phyloP scores from a whole-genome alignment of 2,888 invertebrate genomes.

The Pterobdella sp. region DNA sequence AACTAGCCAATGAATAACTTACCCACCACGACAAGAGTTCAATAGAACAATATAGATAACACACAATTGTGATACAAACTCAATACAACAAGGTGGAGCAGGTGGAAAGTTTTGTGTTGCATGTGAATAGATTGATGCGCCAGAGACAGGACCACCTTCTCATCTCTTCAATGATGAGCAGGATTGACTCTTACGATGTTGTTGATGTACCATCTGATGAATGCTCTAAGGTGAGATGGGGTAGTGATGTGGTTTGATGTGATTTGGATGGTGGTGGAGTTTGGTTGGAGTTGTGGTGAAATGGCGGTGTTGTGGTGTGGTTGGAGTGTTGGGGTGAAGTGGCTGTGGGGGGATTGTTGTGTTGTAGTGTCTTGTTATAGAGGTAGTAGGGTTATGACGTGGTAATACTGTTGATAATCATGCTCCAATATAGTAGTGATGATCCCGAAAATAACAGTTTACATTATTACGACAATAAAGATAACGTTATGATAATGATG shows the following conservation, averaged over 20 bases:
- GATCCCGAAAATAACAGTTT: neutral
- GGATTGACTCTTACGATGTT: conserved; percentile 76
- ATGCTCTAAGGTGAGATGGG: conserved; percentile 43
- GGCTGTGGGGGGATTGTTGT: too few species aligned
- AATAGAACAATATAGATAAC: too few species aligned
- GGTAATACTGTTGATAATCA: neutral
- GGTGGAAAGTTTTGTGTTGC: conserved; percentile 70
- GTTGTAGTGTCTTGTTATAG: too few species aligned
- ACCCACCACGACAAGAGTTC: too few species aligned
- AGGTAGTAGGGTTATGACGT: neutral
- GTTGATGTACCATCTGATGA: conserved; percentile 63
- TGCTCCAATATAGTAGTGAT: neutral
- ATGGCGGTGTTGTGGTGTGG: neutral
- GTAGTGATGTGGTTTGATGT: neutral
- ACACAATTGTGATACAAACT: too few species aligned
- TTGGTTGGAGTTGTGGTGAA: neutral
- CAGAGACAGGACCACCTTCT: conserved; percentile 71
- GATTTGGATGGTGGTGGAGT: neutral
- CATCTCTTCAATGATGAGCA: conserved; percentile 66
- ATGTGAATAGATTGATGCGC: conserved; percentile 68
- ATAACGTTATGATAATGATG: too few species aligned
- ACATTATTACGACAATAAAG: neutral
- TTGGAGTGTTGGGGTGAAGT: neutral
- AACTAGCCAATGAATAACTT: too few species aligned
- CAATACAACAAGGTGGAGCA: conserved; percentile 72